Evolutionary conservation across 2,797 vertebrate genomes (phyloP).

Genomic region (Trematocara caparti): DNA sequence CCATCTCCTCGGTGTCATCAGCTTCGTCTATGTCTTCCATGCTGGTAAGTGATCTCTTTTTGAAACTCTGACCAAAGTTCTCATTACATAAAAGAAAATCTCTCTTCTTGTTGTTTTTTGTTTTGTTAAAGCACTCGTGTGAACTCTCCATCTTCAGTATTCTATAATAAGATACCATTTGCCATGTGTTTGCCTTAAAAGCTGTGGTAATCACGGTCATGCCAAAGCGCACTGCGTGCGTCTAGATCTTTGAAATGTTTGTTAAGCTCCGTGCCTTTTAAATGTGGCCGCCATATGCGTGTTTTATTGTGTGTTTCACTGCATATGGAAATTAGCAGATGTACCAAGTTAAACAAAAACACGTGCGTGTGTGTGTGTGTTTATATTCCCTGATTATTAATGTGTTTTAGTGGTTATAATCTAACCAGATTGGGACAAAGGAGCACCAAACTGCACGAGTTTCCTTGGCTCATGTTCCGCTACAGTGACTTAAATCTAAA

Average conservation of each 20-base stretch:
- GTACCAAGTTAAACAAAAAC: not conserved
- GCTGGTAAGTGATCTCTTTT: conserved; percentile 31
- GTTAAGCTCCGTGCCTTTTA: not conserved
- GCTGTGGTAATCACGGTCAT: not conserved
- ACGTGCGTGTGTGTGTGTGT: not conserved
- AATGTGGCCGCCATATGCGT: not conserved
- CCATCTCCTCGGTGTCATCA: conserved; percentile 14
- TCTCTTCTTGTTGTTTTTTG: not conserved
- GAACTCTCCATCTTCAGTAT: not conserved
- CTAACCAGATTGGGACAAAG: not conserved
- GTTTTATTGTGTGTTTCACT: not conserved
- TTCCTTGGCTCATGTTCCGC: not conserved
- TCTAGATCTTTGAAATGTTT: not conserved
- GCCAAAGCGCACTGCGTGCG: not conserved
- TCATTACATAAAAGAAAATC: not conserved
- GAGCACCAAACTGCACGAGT: not conserved
- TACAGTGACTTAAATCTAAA: not conserved
- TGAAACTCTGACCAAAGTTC: not conserved
- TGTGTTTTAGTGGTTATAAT: not conserved
- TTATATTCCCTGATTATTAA: not conserved
- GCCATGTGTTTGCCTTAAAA: not conserved
- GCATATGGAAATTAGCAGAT: not conserved
- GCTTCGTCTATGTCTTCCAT: conserved; percentile 16
- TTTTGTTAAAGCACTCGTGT: not conserved
- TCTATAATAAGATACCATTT: not conserved